Evolutionary conservation across 1,140 invertebrate genomes (phyloP), one percentile per base, ranked within the genome.

Genomic region (Macrocentrus cingulum): DNA sequence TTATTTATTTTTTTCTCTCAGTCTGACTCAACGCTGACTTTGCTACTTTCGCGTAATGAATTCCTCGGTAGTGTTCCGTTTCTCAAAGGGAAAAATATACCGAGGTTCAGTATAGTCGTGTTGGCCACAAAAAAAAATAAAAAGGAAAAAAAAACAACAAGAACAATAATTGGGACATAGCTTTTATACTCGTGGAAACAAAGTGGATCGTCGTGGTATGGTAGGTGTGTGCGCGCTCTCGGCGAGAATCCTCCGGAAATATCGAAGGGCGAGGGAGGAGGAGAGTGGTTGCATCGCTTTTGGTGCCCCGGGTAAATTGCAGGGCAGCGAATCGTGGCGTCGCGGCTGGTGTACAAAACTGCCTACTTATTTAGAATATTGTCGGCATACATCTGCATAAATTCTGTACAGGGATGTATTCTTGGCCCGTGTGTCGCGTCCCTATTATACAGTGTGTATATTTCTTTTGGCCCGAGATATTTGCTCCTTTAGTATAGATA

Each of bases 281-380:
- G 50, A 39, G 9, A 8, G 3, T 11, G n/a, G n/a, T 29, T 29
- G 4, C 9, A 4, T 29, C 25, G 25, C 25, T n/a, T n/a, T 9
- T 9, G 25, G 9, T 29, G 9, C 25, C 25, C 25, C 4, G 25
- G 25, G 25, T 29, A 62, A 59, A 62, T 62, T 55, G 61, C 45
- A 15, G 48, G 42, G 52, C 23, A 44, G 51, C 53, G 53, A 52
- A 56, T 60, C 52, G 58, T 59, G 41, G 42, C 41, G 29, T 59
- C n/a, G n/a, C 22, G 42, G 50, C 55, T 56, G 53, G 45, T 54
- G 46, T 41, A 36, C 45, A 54, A 50, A 36, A 52, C 66, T 60
- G 64, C 68, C 71, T 78, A 77, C 76, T 79, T 80, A 79, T 80
- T 80, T 79, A 79, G 76, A 80, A 79, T 79, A 80, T 80, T 76